phyloP scores from a whole-genome alignment of 2,113 vertebrate species.

The Tupaia chinensis region DNA sequence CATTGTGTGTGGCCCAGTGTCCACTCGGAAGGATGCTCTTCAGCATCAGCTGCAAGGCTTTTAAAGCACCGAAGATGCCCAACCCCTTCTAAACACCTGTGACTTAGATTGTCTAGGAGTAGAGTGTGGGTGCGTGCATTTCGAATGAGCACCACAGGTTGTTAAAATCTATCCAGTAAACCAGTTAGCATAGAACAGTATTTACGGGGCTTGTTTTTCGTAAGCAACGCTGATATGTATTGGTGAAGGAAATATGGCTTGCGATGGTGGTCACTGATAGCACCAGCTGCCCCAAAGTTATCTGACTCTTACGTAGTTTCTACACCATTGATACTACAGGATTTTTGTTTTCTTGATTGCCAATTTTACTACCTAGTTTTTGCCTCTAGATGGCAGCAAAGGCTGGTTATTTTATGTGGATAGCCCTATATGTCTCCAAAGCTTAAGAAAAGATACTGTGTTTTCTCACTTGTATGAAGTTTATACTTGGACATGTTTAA shows the following conservation, averaged over 20 bases:
- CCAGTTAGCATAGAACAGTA: neutral
- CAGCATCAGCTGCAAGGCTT: neutral
- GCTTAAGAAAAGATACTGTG: neutral
- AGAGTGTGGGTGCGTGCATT: neutral
- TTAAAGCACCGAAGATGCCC: neutral
- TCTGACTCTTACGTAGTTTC: neutral
- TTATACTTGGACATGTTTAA: slow-evolving; percentile 65
- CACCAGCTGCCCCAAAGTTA: neutral
- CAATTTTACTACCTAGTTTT: slow-evolving; percentile 57
- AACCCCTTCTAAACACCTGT: neutral
- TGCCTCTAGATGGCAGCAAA: slow-evolving; percentile 85
- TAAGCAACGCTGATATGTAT: neutral
- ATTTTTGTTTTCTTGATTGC: slow-evolving; percentile 4
- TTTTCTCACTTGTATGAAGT: slow-evolving; percentile 22
- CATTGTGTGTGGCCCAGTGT: neutral
- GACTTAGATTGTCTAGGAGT: neutral
- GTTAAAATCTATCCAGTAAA: slow-evolving; percentile 9
- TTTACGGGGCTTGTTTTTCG: neutral
- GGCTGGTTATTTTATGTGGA: slow-evolving; percentile 49
- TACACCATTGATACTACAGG: neutral
- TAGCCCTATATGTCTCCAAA: neutral
- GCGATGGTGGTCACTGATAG: neutral
- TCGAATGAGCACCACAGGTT: neutral
- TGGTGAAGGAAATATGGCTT: neutral
- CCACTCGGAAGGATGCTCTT: neutral